phyloP scores from a whole-genome alignment of 2,113 vertebrate genomes.

The Thamnaconus septentrionalis region DNA sequence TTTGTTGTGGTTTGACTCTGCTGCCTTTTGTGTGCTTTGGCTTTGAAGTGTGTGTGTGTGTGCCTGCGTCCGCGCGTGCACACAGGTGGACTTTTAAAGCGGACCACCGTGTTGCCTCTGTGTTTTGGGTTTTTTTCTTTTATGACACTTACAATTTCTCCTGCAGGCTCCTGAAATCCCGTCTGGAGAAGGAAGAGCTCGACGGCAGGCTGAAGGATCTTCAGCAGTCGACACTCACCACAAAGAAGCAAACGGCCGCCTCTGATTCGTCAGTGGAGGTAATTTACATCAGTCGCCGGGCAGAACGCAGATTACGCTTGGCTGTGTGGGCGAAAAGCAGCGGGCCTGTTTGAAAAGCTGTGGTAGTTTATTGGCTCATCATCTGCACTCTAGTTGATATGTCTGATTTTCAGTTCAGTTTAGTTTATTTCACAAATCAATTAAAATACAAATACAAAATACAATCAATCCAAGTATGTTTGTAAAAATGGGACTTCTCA shows the following conservation, averaged over 20 bases:
- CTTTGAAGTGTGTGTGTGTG: constrained; percentile 13
- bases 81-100: too few relatives aligned
- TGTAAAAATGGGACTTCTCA: too few relatives aligned
- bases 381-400: neutral
- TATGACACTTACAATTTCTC: neutral
- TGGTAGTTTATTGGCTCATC: neutral
- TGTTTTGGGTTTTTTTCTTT: neutral
- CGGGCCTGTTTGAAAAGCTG: neutral
- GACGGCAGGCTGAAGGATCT: constrained; percentile 82
- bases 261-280: constrained; percentile 53
- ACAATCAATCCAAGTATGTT: too few relatives aligned
- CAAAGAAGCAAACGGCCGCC: constrained; percentile 68
- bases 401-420: too few relatives aligned
- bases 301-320: constrained; percentile 29
- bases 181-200: constrained; percentile 82
- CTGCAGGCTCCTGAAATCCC: constrained; percentile 83
- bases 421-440: too few relatives aligned
- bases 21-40: constrained; percentile 15
- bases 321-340: constrained; percentile 33
- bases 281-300: constrained; percentile 22
- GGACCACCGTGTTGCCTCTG: too few relatives aligned
- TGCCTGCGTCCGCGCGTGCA: too few relatives aligned
- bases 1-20: constrained; percentile 6
- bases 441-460: too few relatives aligned
- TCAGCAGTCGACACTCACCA: constrained; percentile 57